Base-by-base conservation (phyloP, 2,888 invertebrate species). In the Lasioglossum figueresi region DNA sequence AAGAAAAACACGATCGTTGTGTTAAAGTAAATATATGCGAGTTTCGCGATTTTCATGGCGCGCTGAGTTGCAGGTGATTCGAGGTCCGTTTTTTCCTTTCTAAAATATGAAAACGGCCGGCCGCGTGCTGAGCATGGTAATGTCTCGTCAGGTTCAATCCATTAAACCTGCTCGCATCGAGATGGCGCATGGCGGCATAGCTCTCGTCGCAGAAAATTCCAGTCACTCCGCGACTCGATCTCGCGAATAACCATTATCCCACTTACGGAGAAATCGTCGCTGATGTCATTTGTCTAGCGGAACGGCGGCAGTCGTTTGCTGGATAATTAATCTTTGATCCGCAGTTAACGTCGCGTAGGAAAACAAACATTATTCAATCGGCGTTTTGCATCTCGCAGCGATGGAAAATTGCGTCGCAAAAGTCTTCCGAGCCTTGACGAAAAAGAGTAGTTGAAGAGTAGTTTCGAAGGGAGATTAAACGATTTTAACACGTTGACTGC, bases 191-290 rank as follows among this genome's bases (percentile, higher is more conserved):
- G 45, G 45, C 68, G n/a, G n/a, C 48, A 0, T 10, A 56, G n/a
- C 56, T 59, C 63, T 70, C 70, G 23, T 78, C 73, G 56, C 78
- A 79, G 91, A 91, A 91, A 91, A 94, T 92, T 92, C 90, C 91
- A 91, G 91, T 92, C 90, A 88, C 91, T 89, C 82, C 88, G 86
- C 92, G 90, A 92, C 91, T 91, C 90, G 92, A 92, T 93, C 92
- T 91, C 90, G 86, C 90, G 92, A 92, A 71, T 56, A 37, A 93
- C 91, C 92, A 89, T 92, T 92, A 94, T 93, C 92, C 93, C 90
- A 91, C 91, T 93, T 92, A 91, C 86, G 90, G 93, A 92, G 93
- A 93, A 94, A 94, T 93, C 93, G 91, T 88, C 82, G 88, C 85
- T 86, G 84, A 85, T 80, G 76, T 82, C 81, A 87, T 89, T 88